Conservation (phyloP, 1,140 invertebrate genomes). For the Battus philenor region DNA sequence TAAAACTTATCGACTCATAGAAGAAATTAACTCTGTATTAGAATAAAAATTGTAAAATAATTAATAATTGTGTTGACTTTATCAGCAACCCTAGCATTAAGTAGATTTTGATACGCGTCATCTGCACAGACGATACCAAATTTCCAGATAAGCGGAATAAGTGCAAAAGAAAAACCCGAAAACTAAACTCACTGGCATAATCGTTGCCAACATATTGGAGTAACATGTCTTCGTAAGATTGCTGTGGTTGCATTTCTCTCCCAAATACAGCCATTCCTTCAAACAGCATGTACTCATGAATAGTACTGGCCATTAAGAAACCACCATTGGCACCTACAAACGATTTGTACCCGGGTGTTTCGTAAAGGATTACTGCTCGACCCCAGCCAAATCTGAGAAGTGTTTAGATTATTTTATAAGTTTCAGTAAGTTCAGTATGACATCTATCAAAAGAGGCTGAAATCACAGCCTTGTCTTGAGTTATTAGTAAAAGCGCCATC, state of each 20-base stretch:
- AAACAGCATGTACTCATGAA: conserved; percentile 41
- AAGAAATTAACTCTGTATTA: no score
- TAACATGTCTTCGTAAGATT: conserved; percentile 38
- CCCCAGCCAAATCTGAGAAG: conserved; percentile 71
- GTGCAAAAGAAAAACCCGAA: neutral
- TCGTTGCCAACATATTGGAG: conserved; percentile 42
- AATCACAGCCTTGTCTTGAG: no score
- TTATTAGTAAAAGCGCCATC: no score
- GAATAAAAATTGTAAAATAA: no score
- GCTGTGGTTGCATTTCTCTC: conserved; percentile 38
- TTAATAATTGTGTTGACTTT: no score
- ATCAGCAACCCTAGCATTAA: conserved; percentile 2
- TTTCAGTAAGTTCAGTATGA: no score
- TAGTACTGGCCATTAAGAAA: conserved; percentile 44
- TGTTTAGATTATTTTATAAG: no score
- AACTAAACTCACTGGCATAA: conserved; percentile 50
- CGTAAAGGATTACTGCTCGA: conserved; percentile 69
- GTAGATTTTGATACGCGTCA: no score
- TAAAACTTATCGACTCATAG: no score
- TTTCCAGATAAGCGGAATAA: conserved; percentile 4
- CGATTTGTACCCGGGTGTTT: conserved; percentile 62
- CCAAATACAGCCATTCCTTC: conserved; percentile 37
- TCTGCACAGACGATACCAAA: neutral
- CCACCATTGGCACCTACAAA: conserved; percentile 64
- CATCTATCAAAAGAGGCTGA: no score